Percentiles rank a stretch among this genome's conserved stretches.
These are phyloP conservation scores for Eupithecia vulgata DNA, from an alignment of 2,888 invertebrate genomes.

Conservation along the genomic window DNA sequence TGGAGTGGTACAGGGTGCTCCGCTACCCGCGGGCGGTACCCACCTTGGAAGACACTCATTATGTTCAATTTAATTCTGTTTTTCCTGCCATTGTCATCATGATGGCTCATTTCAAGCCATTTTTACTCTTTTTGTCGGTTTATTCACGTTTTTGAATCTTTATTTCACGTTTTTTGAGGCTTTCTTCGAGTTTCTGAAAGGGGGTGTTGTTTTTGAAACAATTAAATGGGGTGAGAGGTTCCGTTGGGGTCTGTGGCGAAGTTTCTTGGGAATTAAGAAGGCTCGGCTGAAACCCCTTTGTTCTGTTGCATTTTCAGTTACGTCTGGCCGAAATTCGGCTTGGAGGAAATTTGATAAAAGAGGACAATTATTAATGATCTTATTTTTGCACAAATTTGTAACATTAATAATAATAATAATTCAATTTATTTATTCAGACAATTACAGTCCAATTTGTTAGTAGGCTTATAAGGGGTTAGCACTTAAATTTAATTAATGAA, in stretches of 20 bases:
- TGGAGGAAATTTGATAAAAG: too few species aligned
- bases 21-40: slow-evolving; percentile 15
- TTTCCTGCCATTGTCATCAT: slow-evolving; percentile 53
- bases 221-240: slow-evolving; percentile 20
- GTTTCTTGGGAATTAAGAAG: slow-evolving; percentile 11
- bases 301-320: background rate
- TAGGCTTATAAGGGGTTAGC: too few species aligned
- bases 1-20: slow-evolving; percentile 9
- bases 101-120: slow-evolving; percentile 76
- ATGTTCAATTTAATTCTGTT: slow-evolving; percentile 81
- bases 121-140: slow-evolving; percentile 52
- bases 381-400: too few species aligned
- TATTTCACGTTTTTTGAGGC: slow-evolving; percentile 21
- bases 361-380: too few species aligned
- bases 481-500: too few species aligned
- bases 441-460: too few species aligned
- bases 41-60: slow-evolving; percentile 71
- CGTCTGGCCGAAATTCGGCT: too few species aligned
- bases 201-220: slow-evolving; percentile 27
- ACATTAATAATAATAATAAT: too few species aligned
- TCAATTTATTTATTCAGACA: too few species aligned
- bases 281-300: background rate
- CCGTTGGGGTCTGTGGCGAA: slow-evolving; percentile 11
- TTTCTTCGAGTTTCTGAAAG: slow-evolving; percentile 32
- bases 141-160: slow-evolving; percentile 24